Evolutionary conservation across 2,113 vertebrate genomes (phyloP), one percentile per base, ranked within the genome.

Genomic region (Platycercus adscitus): DNA sequence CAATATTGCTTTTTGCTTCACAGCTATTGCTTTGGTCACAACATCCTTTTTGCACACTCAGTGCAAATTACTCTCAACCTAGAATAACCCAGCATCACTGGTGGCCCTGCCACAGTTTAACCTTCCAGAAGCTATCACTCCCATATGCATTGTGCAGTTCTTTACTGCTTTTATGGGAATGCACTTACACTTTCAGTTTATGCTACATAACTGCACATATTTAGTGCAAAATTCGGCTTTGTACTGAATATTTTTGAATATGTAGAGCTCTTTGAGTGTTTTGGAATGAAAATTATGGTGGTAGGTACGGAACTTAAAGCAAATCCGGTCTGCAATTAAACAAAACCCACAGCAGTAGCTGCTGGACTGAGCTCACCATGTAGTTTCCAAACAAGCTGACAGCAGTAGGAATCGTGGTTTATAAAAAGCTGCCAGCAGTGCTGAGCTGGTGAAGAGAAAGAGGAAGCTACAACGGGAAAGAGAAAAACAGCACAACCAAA

Each of bases 381-480:
- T 80, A 80, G 92, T 90, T 96, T 95, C 95, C 96, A 95, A 97
- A 96, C 84, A 96, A 97, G 97, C 97, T 97, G 97, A 96, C 96
- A 94, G 77, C 95, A 96, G 97, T 96, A 97, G 96, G 97, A 97
- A 97, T 97, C 60, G 44, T 94, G 93, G 96, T 97, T 97, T 97
- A 97, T 97, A 97, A 97, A 97, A 97, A 97, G 97, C 94, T 96
- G 88, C 97, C 70, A 95, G 88, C 97, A 96, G 63, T 97, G 97
- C 97, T 97, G 97, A 97, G 97, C 95, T 97, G 96, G 96, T 97
- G 97, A 97, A 97, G 96, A 97, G 95, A 97, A 97, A 97, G 96
- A 96, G 97, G 97, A 97, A 97, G 94, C 92, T 93, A 29, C 95
- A 95, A 79, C 84, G 88, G 84, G 89, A 97, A 95, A 96, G 88